Conservation (phyloP, 2,113 vertebrate species). For the Sinocyclocheilus grahami region DNA sequence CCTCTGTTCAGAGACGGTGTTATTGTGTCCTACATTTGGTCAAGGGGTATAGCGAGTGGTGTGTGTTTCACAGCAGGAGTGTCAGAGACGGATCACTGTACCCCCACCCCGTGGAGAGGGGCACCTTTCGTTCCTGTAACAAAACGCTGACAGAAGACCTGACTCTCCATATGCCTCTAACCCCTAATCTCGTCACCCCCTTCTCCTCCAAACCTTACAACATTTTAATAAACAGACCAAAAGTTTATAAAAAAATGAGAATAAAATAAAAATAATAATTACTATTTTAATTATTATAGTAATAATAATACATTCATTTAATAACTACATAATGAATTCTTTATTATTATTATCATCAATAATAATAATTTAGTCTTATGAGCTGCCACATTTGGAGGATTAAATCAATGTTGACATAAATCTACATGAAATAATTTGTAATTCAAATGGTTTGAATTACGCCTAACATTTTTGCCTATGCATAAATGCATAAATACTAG, state of each 20-base stretch:
- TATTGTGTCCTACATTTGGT: conserved; percentile 17
- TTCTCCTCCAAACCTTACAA: neutral
- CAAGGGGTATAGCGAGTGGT: conserved; percentile 36
- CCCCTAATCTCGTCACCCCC: neutral
- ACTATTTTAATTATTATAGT: neutral
- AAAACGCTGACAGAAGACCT: conserved; percentile 60
- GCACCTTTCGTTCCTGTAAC: conserved; percentile 56
- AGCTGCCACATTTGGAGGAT: neutral
- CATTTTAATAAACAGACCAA: neutral
- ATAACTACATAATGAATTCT: neutral
- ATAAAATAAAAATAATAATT: neutral
- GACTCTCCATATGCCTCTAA: conserved; percentile 40
- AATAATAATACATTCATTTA: neutral
- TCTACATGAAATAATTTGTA: conserved; percentile 21
- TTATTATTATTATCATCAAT: neutral
- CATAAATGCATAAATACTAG: conserved; percentile 29
- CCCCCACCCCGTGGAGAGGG: conserved; percentile 43
- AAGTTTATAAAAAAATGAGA: neutral
- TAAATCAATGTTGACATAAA: conserved; percentile 30
- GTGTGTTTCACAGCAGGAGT: conserved; percentile 50
- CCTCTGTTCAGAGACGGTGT: neutral
- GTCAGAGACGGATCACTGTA: conserved; percentile 40
- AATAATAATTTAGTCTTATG: neutral
- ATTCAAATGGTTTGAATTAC: conserved; percentile 18
- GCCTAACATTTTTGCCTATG: conserved; percentile 26